Evolutionary conservation across 2,113 vertebrate species (phyloP).

Genomic region (Coracopsis vasa): DNA sequence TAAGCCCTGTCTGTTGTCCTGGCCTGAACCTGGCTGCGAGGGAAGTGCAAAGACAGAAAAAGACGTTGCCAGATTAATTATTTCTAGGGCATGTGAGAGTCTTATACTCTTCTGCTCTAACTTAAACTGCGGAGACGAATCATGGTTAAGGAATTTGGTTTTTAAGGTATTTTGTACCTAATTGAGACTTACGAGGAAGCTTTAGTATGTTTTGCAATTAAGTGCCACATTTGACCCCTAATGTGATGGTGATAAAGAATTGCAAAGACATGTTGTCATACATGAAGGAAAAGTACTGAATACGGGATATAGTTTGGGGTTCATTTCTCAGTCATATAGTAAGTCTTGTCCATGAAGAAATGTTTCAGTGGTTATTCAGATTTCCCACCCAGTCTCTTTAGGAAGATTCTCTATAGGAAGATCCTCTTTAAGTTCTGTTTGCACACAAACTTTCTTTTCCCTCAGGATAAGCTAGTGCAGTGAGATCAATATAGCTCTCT

Average conservation of each 20-base stretch:
- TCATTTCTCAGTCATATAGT: not conserved
- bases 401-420: not conserved
- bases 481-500: not conserved
- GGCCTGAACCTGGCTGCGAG: not conserved
- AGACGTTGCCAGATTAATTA: constrained; percentile 16
- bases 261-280: not conserved
- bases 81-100: not conserved
- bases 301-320: not conserved
- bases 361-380: not conserved
- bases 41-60: constrained; percentile 5
- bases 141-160: fast-evolving
- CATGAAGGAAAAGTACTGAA: not conserved
- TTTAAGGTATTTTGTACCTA: not conserved
- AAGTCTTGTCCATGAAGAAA: not conserved
- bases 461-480: not conserved
- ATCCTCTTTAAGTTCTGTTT: not conserved
- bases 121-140: not conserved
- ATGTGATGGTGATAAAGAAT: not conserved
- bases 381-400: not conserved
- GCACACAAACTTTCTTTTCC: not conserved
- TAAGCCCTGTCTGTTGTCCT: constrained; percentile 39
- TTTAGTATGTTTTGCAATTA: not conserved
- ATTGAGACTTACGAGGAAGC: not conserved
- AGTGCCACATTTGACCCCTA: not conserved
- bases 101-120: not conserved